Evolutionary conservation across 2,797 vertebrate genomes (phyloP).

Genomic region (Acropternis orthonyx): DNA sequence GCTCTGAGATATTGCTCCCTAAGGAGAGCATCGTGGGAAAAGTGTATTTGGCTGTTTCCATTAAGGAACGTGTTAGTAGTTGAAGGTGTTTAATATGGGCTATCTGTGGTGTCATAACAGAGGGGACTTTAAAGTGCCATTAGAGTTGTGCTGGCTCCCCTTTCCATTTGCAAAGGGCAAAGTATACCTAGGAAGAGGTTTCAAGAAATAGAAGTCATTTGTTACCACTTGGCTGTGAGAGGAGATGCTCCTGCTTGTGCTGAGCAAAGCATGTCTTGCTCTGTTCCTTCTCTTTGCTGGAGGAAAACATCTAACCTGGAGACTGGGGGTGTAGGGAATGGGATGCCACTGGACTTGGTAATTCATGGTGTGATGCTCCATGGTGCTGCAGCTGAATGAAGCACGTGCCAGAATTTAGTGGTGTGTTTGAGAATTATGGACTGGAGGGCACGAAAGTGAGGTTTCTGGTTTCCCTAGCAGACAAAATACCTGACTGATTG

Average conservation of each 20-base stretch:
- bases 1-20: background rate
- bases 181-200: conserved; percentile 2
- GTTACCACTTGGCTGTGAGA: background rate
- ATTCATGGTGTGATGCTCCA: accelerated
- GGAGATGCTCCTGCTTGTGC: background rate
- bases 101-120: conserved; percentile 22
- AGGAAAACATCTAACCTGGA: background rate
- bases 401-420: background rate
- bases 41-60: background rate
- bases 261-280: accelerated
- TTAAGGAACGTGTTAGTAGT: background rate
- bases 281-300: background rate
- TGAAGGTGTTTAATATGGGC: conserved; percentile 23
- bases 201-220: conserved; percentile 57
- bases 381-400: accelerated
- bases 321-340: accelerated
- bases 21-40: conserved; percentile 9
- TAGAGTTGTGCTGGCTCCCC: conserved; percentile 32
- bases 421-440: background rate
- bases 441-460: background rate
- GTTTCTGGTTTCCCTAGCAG: background rate
- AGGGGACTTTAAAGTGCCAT: conserved; percentile 43
- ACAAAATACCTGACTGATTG: background rate
- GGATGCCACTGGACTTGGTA: accelerated
- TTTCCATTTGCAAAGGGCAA: conserved; percentile 46